Evolutionary conservation across 2,888 invertebrate species (phyloP), one percentile per base, ranked within the genome.

Genomic region (Epistrophe grossulariae): DNA sequence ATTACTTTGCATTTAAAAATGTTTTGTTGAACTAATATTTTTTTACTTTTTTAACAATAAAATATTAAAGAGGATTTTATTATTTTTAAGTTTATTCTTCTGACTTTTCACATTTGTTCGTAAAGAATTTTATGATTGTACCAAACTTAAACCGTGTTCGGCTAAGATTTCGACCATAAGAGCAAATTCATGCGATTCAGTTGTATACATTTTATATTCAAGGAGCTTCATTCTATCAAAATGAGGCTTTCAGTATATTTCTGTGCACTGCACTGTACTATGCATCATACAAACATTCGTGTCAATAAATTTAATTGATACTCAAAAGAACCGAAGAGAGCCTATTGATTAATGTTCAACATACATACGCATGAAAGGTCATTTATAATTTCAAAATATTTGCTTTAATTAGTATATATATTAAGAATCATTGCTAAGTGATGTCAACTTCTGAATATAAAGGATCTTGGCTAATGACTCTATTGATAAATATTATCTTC

Each of bases 301-400:
- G 79, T 79, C 79, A 79, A 66, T 79, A 57, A 57, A 72, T 72
- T 72, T 79, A 79, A 72, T 79, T 79, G 48, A 79, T 71, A 72
- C 64, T 72, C 71, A 50, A 45, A 62, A 40, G 19, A 45, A 17
- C 52, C 19, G n/a, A 40, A 28, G 31, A 28, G 55, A 55, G 38
- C 43, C n/a, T 52, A 24, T 38, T 52, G 31, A 59, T 43, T 50
- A 31, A 17, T 35, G 2, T 43, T 19, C 50, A 50, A 19, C 19
- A 19, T 11, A 50, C 19, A 19, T 50, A 50, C 19, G 48, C 55
- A 73, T 73, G 66, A 66, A 59, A 19, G 59, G 66, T 50, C 72
- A 66, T 66, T 66, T 79, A 66, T 79, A 66, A 79, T 59, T 73
- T 57, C 57, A 73, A 73, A 79, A 73, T 79, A 28, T 79, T 66